Base-by-base conservation (phyloP, 1,140 invertebrate genomes). In the Drosophila dunni region DNA sequence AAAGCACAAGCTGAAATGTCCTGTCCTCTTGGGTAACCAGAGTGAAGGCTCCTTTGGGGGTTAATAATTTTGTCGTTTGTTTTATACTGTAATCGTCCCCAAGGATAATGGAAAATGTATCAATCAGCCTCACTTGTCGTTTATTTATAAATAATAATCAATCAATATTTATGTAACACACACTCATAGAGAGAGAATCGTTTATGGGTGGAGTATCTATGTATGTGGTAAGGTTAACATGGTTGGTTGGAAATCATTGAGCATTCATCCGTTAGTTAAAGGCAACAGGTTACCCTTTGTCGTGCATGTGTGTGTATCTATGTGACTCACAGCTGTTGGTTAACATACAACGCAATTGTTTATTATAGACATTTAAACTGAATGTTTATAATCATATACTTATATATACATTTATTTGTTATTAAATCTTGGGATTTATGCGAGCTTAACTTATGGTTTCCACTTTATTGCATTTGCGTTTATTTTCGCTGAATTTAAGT, bases 71-170 rank as follows among this genome's bases (percentile, higher is more conserved):
- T 40, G 53, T 56, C 53, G 53, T 56, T 56, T 56, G 53, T 73
- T 54, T 72, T 72, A 65, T 72, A 24, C 24, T 29, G 6, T 29
- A 29, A 29, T 64, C 36, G 48, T 29, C 44, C 63, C 54, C 64
- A 60, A 54, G 64, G 63, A 61, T 67, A 67, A 73, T 73, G 70
- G 60, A 66, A 73, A 60, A 61, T 73, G 70, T 61, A 73, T 67
- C 70, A 73, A 66, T 73, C 70, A 73, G 56, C 56, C 40, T 42
- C 70, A 53, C 54, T 66, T 10, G 46, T 9, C 24, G 65, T 68
- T 56, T 74, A 69, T 69, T 74, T 74, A 74, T 74, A 74, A 74
- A 74, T 74, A 69, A 63, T 57, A 69, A 74, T 74, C 71, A 69
- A 74, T 74, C 71, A 74, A 74, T 74, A 74, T 62, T 74, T 74